These are phyloP conservation scores for Podocnemis expansa DNA, from an alignment of 2,113 vertebrate species.

Conservation along the genomic window DNA sequence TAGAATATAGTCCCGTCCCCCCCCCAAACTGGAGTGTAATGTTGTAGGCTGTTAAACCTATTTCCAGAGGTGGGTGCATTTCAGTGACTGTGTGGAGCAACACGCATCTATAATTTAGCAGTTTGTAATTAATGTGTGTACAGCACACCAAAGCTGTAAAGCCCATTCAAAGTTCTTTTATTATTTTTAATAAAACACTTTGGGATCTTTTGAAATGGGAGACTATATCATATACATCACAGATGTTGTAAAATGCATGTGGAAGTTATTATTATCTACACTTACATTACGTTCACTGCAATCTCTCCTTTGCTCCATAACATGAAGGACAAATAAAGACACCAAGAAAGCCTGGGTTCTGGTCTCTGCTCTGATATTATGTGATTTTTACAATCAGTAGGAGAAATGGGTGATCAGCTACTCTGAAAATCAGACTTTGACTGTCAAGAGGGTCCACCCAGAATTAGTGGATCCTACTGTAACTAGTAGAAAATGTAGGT, in stretches of 20 bases:
- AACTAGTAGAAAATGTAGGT: background rate
- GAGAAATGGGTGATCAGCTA: background rate
- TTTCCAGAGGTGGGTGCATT: background rate
- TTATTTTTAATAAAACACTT: background rate
- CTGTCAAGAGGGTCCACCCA: background rate
- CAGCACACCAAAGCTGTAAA: background rate
- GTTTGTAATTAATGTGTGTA: background rate
- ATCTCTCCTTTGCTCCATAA: background rate
- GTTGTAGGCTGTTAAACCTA: background rate
- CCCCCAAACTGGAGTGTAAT: background rate
- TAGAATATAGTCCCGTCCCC: background rate
- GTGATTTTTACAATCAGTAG: background rate
- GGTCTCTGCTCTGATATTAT: background rate
- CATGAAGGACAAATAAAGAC: background rate
- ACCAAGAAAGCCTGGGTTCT: background rate
- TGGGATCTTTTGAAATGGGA: background rate
- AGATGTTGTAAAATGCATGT: background rate
- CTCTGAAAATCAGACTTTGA: background rate
- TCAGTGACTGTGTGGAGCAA: fast-evolving
- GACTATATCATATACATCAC: background rate
- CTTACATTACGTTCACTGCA: background rate
- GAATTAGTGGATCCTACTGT: background rate
- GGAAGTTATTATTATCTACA: background rate
- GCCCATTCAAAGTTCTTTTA: background rate
- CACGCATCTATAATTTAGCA: background rate